Conservation (phyloP, 2,888 invertebrate species). For the Eilema sororculum region DNA sequence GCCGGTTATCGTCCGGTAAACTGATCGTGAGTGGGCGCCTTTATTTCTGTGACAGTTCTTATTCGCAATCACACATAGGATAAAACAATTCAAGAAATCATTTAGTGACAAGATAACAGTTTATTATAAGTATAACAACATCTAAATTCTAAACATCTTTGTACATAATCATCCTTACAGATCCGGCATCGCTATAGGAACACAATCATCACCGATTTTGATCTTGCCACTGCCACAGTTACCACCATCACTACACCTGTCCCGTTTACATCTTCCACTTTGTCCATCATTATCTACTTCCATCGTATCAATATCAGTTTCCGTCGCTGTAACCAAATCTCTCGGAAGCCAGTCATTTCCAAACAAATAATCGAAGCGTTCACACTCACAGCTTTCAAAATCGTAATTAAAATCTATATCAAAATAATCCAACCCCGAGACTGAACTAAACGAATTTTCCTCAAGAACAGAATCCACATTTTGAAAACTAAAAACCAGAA, state of each 20-base stretch:
- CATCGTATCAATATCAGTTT: neutral
- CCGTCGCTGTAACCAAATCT: neutral
- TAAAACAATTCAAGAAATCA: too few species aligned
- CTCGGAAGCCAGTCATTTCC: neutral
- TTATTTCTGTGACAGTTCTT: too few species aligned
- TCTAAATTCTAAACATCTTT: too few species aligned
- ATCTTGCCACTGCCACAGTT: neutral
- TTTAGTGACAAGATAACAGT: too few species aligned
- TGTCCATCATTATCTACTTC: neutral
- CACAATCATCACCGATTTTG: neutral
- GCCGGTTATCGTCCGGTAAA: too few species aligned
- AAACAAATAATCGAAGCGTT: constrained; percentile 7
- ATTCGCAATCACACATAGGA: too few species aligned
- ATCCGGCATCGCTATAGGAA: neutral
- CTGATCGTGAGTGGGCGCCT: too few species aligned
- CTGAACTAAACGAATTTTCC: too few species aligned
- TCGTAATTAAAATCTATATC: neutral
- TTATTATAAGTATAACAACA: too few species aligned
- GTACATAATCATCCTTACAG: too few species aligned
- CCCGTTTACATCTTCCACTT: neutral
- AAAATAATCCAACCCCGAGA: neutral
- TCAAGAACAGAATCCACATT: neutral
- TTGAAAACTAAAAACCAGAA: neutral
- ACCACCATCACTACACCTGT: neutral
- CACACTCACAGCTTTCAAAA: neutral